A percentile compares a stretch with the other conserved stretches of the same genome.
Conservation (phyloP, 2,113 vertebrate species). For the Apteryx owenii region DNA sequence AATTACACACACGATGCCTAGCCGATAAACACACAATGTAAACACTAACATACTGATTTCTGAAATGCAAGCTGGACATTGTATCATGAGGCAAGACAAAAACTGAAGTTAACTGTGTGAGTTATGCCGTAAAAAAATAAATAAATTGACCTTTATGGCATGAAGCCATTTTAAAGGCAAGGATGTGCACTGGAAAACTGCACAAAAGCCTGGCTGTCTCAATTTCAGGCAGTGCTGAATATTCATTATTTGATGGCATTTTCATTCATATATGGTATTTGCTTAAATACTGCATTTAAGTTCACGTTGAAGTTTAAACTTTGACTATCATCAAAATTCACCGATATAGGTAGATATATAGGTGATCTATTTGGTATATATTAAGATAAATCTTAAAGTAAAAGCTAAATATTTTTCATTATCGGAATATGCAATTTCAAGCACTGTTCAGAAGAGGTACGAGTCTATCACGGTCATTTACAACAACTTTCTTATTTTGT, state of each 20-base stretch:
- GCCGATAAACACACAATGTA: neutral
- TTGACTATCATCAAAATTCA: neutral
- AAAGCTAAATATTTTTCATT: neutral
- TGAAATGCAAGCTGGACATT: conserved; percentile 29
- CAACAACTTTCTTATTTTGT: neutral
- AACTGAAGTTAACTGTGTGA: neutral
- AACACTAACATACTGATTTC: neutral
- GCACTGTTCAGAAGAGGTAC: conserved; percentile 8
- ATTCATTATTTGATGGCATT: neutral
- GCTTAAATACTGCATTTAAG: neutral
- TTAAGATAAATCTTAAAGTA: neutral
- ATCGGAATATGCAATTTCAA: neutral
- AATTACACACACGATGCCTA: neutral
- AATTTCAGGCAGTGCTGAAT: neutral
- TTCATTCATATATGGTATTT: neutral
- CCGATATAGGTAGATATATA: neutral
- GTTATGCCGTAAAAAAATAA: conserved; percentile 69
- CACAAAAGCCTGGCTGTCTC: neutral
- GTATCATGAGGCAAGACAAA: neutral
- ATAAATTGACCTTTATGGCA: conserved; percentile 25
- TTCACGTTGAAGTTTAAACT: neutral
- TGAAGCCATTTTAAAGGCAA: conserved; percentile 20
- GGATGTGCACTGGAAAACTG: conserved; percentile 2
- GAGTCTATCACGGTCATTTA: neutral
- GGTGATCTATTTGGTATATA: neutral